These are phyloP conservation scores for Rhegmatorhina hoffmannsi DNA, from an alignment of 2,113 vertebrate species.

Conservation along the genomic window DNA sequence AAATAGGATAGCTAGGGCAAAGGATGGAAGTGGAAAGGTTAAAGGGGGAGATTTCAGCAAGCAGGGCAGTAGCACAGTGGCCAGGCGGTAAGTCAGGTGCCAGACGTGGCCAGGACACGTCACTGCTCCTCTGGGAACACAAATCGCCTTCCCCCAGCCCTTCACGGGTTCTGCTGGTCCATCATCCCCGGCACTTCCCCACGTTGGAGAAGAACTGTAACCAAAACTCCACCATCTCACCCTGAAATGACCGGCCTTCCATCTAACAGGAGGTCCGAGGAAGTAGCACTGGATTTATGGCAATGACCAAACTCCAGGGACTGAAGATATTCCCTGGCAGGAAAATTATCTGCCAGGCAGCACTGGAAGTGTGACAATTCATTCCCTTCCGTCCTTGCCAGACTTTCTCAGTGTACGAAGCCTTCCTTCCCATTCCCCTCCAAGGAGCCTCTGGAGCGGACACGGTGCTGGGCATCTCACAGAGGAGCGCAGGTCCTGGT, in stretches of 20 bases:
- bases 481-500: neutral
- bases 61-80: rapidly evolving
- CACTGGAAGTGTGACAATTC: rapidly evolving
- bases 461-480: rapidly evolving
- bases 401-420: neutral
- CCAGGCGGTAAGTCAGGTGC: rapidly evolving
- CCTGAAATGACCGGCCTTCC: neutral
- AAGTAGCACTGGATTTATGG: neutral
- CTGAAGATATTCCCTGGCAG: too few species aligned
- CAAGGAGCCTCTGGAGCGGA: too few species aligned
- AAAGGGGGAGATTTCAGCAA: too few species aligned
- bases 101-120: neutral
- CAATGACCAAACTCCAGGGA: neutral
- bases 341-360: neutral
- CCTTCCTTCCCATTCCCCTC: neutral
- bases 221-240: rapidly evolving
- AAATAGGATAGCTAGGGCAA: neutral
- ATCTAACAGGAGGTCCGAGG: rapidly evolving
- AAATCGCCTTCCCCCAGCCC: neutral
- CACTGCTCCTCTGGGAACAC: too few species aligned
- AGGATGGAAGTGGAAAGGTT: rapidly evolving
- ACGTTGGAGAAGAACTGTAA: rapidly evolving
- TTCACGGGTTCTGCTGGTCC: rapidly evolving
- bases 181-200: too few species aligned
- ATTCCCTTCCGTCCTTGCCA: neutral